Percentiles rank a stretch among this genome's conserved stretches.
Evolutionary conservation across 2,888 invertebrate genomes (phyloP).

Genomic region (Sturmia bella): DNA sequence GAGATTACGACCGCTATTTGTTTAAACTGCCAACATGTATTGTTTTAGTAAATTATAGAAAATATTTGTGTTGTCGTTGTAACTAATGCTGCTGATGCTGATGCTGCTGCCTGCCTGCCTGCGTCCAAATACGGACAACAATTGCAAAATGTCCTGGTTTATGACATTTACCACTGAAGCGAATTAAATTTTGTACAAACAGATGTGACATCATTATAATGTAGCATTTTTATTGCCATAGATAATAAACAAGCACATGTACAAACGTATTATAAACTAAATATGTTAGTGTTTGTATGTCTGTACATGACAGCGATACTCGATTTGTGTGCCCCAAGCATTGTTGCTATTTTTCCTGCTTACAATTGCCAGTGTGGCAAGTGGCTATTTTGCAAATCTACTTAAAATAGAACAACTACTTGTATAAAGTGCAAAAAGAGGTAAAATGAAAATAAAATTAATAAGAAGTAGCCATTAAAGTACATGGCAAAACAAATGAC

Average conservation of each 20-base stretch:
- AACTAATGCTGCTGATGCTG: conserved; percentile 7
- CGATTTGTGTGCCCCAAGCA: not conserved
- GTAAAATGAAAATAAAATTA: conserved; percentile 20
- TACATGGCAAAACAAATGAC: conserved; percentile 15
- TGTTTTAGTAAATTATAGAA: conserved; percentile 61
- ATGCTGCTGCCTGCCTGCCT: conserved; percentile 3
- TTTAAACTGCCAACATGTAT: conserved; percentile 47
- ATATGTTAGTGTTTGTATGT: not conserved
- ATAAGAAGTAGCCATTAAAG: conserved; percentile 24
- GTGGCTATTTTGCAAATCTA: conserved; percentile 26
- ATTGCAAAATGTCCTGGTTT: conserved; percentile 66
- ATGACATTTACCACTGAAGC: conserved; percentile 65
- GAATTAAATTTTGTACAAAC: conserved; percentile 65
- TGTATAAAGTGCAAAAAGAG: conserved; percentile 20
- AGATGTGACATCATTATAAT: conserved; percentile 67
- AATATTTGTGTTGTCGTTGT: conserved; percentile 44
- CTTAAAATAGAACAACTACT: conserved; percentile 42
- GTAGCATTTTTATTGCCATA: conserved; percentile 52
- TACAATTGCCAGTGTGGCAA: conserved; percentile 37
- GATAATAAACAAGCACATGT: conserved; percentile 7
- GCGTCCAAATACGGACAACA: conserved; percentile 44
- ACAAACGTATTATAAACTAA: not conserved
- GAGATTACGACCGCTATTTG: conserved; percentile 51
- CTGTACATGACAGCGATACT: no score
- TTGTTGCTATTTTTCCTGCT: conserved; percentile 11